Evolutionary conservation across 2,113 vertebrate genomes (phyloP).

Genomic region (Atrichornis clamosus): DNA sequence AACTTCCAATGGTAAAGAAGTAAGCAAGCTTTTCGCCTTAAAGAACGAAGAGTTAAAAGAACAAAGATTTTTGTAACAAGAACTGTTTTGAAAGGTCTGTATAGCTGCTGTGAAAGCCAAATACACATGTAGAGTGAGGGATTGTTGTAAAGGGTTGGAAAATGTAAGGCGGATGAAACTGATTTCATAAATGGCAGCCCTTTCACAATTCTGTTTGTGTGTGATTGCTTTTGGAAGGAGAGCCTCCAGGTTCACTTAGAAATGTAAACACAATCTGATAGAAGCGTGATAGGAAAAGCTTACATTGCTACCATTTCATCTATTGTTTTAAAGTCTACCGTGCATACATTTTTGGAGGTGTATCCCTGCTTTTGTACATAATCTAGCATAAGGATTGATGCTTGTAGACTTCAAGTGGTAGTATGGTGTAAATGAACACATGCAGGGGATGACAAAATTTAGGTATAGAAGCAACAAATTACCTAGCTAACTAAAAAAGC

Average conservation of each 20-base stretch:
- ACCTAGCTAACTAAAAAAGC: background rate
- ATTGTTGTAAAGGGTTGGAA: background rate
- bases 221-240: background rate
- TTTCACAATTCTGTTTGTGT: fast-evolving
- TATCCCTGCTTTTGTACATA: background rate
- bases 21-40: background rate
- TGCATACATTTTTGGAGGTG: background rate
- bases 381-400: fast-evolving
- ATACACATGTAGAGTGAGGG: fast-evolving
- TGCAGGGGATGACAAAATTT: background rate
- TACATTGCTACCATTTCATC: background rate
- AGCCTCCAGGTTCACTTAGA: background rate
- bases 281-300: background rate
- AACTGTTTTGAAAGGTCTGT: background rate
- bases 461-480: background rate
- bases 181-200: background rate
- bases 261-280: background rate
- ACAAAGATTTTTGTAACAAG: background rate
- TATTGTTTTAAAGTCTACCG: background rate
- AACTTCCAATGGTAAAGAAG: background rate
- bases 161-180: background rate
- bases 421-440: fast-evolving
- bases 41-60: background rate
- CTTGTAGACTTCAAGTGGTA: background rate
- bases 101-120: background rate